Percentiles rank a stretch among this genome's conserved stretches.
Evolutionary conservation across 2,113 vertebrate species (phyloP).

Genomic region (human): GRCh38 chr18:43907501-43908000

Average conservation of each 20-base stretch:
- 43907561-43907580: neutral
- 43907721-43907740: neutral
- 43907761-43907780: neutral
- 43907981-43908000: neutral
- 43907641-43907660: neutral
- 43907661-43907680: neutral
- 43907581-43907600: neutral
- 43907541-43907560: neutral
- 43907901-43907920: neutral
- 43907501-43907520: neutral
- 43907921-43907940: neutral
- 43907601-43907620: neutral
- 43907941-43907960: neutral
- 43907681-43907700: neutral
- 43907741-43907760: neutral
- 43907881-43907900: neutral
- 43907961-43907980: neutral
- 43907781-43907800: neutral
- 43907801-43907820: neutral
- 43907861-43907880: neutral
- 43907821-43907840: neutral
- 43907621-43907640: neutral
- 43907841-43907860: neutral
- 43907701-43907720: neutral
- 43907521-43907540: neutral